Evolutionary conservation across 2,113 vertebrate genomes (phyloP).

Genomic region (Donacobius atricapilla): DNA sequence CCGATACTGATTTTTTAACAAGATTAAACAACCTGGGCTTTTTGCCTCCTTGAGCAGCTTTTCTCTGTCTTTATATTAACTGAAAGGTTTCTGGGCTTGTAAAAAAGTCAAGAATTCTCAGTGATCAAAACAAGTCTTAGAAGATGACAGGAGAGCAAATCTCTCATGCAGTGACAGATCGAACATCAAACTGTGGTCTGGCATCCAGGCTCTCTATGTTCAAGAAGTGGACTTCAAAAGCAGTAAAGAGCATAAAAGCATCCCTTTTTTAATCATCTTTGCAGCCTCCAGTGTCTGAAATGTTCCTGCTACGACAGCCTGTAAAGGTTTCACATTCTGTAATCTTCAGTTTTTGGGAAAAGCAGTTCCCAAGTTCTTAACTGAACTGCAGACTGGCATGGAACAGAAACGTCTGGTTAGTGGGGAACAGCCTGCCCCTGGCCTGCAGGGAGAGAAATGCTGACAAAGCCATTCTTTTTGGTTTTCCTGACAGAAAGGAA

Average conservation of each 20-base stretch:
- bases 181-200: neutral
- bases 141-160: neutral
- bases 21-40: fast-evolving
- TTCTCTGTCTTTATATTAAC: neutral
- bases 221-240: neutral
- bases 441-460: neutral
- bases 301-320: neutral
- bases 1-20: neutral
- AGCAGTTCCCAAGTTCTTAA: neutral
- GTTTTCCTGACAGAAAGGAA: neutral
- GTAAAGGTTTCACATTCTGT: neutral
- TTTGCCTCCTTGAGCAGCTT: neutral
- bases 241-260: neutral
- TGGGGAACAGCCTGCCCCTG: neutral
- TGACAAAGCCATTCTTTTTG: neutral
- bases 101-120: neutral
- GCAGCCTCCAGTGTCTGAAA: neutral
- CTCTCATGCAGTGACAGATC: neutral
- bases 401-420: neutral
- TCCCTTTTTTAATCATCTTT: neutral
- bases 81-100: neutral
- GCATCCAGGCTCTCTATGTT: neutral
- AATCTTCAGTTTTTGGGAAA: neutral
- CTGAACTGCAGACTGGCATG: neutral
- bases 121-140: neutral